A percentile compares a stretch with the other conserved stretches of the same genome.
Evolutionary conservation across 2,797 vertebrate genomes (phyloP).

Genomic region (Gadopsis bispinosus): DNA sequence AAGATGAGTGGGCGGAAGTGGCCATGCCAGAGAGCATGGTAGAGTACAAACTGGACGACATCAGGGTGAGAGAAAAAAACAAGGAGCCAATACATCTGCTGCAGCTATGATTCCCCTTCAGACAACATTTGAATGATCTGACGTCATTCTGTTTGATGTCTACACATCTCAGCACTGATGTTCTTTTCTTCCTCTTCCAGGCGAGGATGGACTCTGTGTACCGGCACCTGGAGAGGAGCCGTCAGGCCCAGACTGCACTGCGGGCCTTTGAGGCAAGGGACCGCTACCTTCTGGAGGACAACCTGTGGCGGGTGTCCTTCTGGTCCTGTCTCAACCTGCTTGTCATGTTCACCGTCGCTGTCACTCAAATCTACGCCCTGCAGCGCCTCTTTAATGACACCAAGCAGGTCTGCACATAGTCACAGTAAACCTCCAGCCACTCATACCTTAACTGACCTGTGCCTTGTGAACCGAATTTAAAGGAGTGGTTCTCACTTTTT

Average conservation of each 20-base stretch:
- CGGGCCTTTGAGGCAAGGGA: constrained; percentile 89
- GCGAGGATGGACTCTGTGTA: constrained; percentile 85
- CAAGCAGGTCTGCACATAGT: constrained; percentile 78
- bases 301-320: constrained; percentile 90
- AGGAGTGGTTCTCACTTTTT: background rate
- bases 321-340: constrained; percentile 89
- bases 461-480: background rate
- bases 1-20: constrained; percentile 68
- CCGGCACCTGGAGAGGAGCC: constrained; percentile 84
- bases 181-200: constrained; percentile 65
- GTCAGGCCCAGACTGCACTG: constrained; percentile 84
- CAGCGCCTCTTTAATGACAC: constrained; percentile 87
- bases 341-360: constrained; percentile 85
- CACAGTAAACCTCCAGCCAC: background rate
- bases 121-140: background rate
- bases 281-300: constrained; percentile 90
- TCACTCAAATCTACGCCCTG: constrained; percentile 88
- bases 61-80: constrained; percentile 83
- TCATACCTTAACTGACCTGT: background rate
- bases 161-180: background rate
- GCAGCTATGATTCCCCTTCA: background rate
- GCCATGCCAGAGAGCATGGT: constrained; percentile 78
- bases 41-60: constrained; percentile 88
- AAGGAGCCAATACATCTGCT: background rate
- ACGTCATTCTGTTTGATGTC: background rate